Percentiles rank a stretch among this genome's conserved stretches.
Conservation (phyloP, 2,888 invertebrate genomes). For the Ceraclea dissimilis region DNA sequence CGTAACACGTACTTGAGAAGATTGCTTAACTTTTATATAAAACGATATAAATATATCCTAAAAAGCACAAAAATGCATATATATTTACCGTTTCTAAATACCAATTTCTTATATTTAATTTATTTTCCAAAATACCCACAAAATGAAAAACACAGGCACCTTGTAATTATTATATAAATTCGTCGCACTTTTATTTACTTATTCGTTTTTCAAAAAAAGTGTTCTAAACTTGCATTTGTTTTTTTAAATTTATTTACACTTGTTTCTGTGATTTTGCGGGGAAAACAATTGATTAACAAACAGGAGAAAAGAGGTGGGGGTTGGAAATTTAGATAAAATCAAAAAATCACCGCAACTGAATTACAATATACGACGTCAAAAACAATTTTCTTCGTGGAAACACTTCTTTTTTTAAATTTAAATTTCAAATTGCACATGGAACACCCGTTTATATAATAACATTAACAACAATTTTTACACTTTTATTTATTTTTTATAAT, state of each 20-base stretch:
- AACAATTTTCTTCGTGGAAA: too few species aligned
- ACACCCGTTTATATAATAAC: too few species aligned
- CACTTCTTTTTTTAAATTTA: too few species aligned
- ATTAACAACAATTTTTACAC: too few species aligned
- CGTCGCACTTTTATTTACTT: not conserved
- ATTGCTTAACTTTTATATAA: too few species aligned
- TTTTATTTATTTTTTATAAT: not conserved
- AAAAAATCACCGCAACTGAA: not conserved
- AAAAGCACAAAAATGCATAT: too few species aligned
- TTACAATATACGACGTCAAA: not conserved
- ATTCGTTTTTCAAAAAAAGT: not conserved
- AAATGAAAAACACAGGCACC: not conserved
- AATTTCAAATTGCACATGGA: too few species aligned
- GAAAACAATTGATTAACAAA: not conserved
- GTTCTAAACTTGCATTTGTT: not conserved
- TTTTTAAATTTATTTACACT: conserved; percentile 1
- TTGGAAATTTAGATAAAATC: not conserved
- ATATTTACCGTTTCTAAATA: too few species aligned
- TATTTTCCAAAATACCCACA: not conserved
- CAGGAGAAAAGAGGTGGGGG: not conserved
- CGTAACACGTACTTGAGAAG: too few species aligned
- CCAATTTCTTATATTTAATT: too few species aligned
- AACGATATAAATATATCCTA: too few species aligned
- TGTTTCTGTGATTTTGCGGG: too few species aligned
- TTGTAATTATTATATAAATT: not conserved